Evolutionary conservation across 2,888 invertebrate species (phyloP).

Genomic region (Minunthozetes semirufus): DNA sequence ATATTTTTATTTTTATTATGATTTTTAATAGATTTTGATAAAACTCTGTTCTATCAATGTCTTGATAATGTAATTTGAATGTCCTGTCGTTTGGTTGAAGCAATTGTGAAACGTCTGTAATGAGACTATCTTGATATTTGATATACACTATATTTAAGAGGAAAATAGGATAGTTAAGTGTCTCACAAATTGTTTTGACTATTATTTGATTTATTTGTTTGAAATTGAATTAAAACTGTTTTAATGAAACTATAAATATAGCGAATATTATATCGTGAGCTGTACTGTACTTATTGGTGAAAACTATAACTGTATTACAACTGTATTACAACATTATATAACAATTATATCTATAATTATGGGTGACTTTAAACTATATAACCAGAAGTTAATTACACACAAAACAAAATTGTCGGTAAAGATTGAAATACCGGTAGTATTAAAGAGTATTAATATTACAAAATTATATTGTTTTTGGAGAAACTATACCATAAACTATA

Average conservation of each 20-base stretch:
- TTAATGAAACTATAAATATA: neutral
- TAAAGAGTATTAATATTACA: neutral
- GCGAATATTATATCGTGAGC: neutral
- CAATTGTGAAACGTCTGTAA: no score
- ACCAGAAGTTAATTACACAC: neutral
- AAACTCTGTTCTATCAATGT: no score
- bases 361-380: neutral
- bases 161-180: no score
- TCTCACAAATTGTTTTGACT: no score
- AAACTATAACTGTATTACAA: constrained; percentile 5
- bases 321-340: neutral
- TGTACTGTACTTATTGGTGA: constrained; percentile 2
- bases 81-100: no score
- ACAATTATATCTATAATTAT: neutral
- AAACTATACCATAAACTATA: neutral
- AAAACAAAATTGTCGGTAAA: neutral
- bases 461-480: constrained; percentile 8
- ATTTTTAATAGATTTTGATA: no score
- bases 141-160: no score
- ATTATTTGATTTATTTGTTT: no score
- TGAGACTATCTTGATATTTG: no score
- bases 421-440: neutral
- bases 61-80: no score
- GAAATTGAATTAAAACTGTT: neutral
- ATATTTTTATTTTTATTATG: no score